Evolutionary conservation across 2,113 vertebrate species (phyloP).

Genomic region (Tragelaphus scriptus): DNA sequence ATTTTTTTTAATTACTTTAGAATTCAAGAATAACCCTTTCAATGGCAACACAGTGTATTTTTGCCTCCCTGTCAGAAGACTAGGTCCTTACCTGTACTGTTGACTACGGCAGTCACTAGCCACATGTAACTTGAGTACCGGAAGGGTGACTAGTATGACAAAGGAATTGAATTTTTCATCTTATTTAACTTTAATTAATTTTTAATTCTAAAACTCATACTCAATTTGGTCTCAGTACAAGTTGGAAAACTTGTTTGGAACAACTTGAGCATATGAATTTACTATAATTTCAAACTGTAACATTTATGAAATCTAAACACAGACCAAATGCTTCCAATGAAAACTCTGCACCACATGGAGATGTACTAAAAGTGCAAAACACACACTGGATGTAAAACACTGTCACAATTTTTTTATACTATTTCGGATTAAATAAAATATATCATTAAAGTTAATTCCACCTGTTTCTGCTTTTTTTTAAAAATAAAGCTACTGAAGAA

Average conservation of each 20-base stretch:
- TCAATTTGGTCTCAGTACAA: not conserved
- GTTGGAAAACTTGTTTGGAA: not conserved
- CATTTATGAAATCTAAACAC: not conserved
- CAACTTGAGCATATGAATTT: not conserved
- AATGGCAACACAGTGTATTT: not conserved
- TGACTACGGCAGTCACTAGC: not conserved
- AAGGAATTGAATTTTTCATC: not conserved
- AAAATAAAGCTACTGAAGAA: not conserved
- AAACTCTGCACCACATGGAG: not conserved
- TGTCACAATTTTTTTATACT: not conserved
- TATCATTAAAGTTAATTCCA: not conserved
- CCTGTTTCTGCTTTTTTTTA: not conserved
- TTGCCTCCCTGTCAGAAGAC: not conserved
- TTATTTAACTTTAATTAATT: not conserved
- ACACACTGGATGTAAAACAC: not conserved
- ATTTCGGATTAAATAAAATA: conserved; percentile 19
- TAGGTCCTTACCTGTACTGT: not conserved
- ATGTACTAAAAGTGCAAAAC: not conserved
- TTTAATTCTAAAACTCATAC: not conserved
- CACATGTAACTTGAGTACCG: not conserved
- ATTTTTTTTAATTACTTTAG: not conserved
- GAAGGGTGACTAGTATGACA: not conserved
- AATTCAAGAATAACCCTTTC: not conserved
- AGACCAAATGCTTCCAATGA: not conserved
- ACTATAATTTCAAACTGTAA: conserved; percentile 22